Evolutionary conservation across 2,797 vertebrate species (phyloP).

Genomic region (Bufotes viridis): DNA sequence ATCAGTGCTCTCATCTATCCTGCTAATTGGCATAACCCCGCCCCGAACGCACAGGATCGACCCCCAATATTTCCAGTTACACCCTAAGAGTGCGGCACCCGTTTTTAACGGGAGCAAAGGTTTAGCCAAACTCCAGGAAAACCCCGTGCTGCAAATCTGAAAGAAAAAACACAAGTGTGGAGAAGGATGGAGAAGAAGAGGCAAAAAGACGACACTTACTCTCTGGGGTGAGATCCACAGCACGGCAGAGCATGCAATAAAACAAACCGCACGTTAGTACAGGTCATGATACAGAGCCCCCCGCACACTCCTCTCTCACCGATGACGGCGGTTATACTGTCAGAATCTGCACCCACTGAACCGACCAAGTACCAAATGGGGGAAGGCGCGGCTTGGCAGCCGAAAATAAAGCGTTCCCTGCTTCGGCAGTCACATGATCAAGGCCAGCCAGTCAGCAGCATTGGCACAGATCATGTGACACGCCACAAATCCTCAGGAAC

Average conservation of each 20-base stretch:
- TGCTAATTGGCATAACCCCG: background rate
- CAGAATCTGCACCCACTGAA: too few relatives aligned
- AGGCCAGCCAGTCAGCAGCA: background rate
- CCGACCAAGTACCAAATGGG: too few relatives aligned
- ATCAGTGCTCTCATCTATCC: background rate
- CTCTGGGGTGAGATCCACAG: conserved; percentile 96
- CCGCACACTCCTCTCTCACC: background rate
- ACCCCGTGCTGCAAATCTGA: conserved; percentile 19
- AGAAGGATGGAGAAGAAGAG: conserved; percentile 8
- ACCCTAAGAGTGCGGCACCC: background rate
- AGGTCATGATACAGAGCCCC: conserved; percentile 63
- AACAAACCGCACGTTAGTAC: conserved; percentile 84
- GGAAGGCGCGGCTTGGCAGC: too few relatives aligned
- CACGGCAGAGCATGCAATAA: conserved; percentile 93
- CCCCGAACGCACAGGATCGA: too few relatives aligned
- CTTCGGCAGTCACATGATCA: background rate
- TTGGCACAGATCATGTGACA: too few relatives aligned
- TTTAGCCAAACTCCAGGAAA: conserved; percentile 27
- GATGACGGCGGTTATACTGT: too few relatives aligned
- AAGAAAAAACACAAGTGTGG: conserved; percentile 30
- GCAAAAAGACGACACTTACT: conserved; percentile 84
- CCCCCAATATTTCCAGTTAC: background rate
- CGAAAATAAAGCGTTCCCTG: too few relatives aligned
- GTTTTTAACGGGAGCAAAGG: background rate
- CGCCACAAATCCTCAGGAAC: too few relatives aligned